A percentile compares a stretch with the other conserved stretches of the same genome.
phyloP scores from a whole-genome alignment of 2,888 invertebrate genomes.

The Eupithecia tripunctaria region DNA sequence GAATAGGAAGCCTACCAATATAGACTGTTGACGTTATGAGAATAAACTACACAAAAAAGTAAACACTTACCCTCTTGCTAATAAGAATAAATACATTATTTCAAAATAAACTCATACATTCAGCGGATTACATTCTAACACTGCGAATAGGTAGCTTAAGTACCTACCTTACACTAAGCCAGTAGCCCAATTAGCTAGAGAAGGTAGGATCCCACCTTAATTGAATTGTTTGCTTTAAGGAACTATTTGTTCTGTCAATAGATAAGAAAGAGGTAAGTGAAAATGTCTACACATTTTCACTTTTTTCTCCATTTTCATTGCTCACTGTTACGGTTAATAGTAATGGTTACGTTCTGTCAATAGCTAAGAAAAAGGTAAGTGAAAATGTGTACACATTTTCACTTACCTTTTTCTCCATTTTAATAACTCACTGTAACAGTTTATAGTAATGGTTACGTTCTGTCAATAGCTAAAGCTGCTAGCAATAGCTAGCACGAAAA shows the following conservation, averaged over 20 bases:
- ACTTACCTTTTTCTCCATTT: too few species aligned
- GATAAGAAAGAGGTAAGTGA: slow-evolving; percentile 2
- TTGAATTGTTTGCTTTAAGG: slow-evolving; percentile 44
- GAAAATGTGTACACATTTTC: not conserved
- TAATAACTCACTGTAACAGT: too few species aligned
- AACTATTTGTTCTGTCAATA: slow-evolving; percentile 26
- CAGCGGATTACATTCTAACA: slow-evolving; percentile 6
- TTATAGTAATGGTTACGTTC: slow-evolving; percentile 9
- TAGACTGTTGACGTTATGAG: too few species aligned
- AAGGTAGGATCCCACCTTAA: slow-evolving; percentile 42
- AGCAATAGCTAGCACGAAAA: too few species aligned
- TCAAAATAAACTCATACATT: not conserved
- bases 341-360: slow-evolving; percentile 16
- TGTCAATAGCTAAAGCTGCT: slow-evolving; percentile 21
- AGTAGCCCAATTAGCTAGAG: slow-evolving; percentile 42
- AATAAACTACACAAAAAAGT: too few species aligned
- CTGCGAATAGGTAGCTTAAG: slow-evolving; percentile 36
- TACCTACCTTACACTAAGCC: slow-evolving; percentile 37
- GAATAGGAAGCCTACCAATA: too few species aligned
- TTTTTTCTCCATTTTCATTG: too few species aligned
- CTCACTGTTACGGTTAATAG: too few species aligned
- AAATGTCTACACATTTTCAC: not conserved
- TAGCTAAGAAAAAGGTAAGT: slow-evolving; percentile 8
- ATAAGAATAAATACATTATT: not conserved
- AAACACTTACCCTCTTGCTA: not conserved